Evolutionary conservation across 2,888 invertebrate species (phyloP), one percentile per base, ranked within the genome.

Genomic region (Leucoptera coffeella): DNA sequence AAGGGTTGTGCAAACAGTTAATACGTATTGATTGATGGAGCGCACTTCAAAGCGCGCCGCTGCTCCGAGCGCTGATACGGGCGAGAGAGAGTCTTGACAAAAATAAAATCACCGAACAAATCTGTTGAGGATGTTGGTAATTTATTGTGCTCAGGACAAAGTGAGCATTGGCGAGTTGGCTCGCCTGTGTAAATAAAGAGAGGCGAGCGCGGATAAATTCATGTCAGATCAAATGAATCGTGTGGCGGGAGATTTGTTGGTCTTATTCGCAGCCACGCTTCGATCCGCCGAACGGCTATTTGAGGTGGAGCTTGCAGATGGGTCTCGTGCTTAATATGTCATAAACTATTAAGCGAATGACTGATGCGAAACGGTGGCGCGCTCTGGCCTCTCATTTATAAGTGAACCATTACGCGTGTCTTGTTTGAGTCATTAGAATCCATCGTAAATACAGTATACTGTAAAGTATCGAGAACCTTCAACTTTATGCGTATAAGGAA

Each of bases 141-240:
- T 69, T 69, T 69, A 69, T 37, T 67, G 67, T n/a, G n/a, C 67
- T 64, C 60, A 60, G 56, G 65, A 62, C 64, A 60, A 59, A 57
- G 57, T 57, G 65, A 59, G 51, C 61, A 52, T 50, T 50, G 55
- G 43, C 51, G 53, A n/a, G n/a, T n/a, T n/a, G n/a, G n/a, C n/a
- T n/a, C n/a, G n/a, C n/a, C n/a, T 47, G 57, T 46, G 55, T 58
- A 62, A 65, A 65, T 64, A 67, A 65, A 60, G 59, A 57, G 57
- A 54, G 36, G 43, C 41, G 48, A 47, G 45, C 51, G 56, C 45
- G 59, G 60, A 67, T 69, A 69, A 64, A 69, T 69, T 67, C 53
- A 61, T 64, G 65, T 65, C 69, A 67, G 60, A 65, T 67, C 67
- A 69, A 69, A 69, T 67, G 67, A 55, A 57, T 56, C 62, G 62